Percentiles rank a stretch among this genome's conserved stretches.
Evolutionary conservation across 2,797 vertebrate genomes (phyloP).

Genomic region (Scyliorhinus canicula): DNA sequence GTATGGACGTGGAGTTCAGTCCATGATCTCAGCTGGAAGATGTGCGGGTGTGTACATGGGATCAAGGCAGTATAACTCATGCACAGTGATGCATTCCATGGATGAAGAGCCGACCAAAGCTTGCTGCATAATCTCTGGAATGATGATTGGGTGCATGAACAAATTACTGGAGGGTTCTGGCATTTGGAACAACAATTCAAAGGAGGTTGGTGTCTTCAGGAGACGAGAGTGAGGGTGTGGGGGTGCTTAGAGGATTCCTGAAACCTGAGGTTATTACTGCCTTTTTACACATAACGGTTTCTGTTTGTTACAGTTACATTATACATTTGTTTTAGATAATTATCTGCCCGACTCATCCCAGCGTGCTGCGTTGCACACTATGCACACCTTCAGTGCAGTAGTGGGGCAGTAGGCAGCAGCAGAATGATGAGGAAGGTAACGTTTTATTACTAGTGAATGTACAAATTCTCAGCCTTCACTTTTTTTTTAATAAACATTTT

Average conservation of each 20-base stretch:
- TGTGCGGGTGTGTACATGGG: neutral
- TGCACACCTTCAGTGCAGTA: neutral
- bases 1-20: neutral
- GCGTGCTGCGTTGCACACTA: neutral
- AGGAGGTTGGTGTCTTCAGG: neutral
- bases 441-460: neutral
- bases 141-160: neutral
- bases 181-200: no score
- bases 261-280: neutral
- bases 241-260: no score
- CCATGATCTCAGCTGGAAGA: neutral
- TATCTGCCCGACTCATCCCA: neutral
- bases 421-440: neutral
- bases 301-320: neutral
- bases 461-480: neutral
- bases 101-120: neutral
- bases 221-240: no score
- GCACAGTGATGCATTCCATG: neutral
- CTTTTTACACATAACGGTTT: neutral
- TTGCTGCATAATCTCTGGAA: neutral
- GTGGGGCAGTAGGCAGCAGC: neutral
- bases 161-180: neutral
- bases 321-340: neutral
- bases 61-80: neutral
- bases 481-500: slow-evolving; percentile 4